phyloP scores from a whole-genome alignment of 92 coral and sea anemone genomes.

The Virgularia gustaviana region DNA sequence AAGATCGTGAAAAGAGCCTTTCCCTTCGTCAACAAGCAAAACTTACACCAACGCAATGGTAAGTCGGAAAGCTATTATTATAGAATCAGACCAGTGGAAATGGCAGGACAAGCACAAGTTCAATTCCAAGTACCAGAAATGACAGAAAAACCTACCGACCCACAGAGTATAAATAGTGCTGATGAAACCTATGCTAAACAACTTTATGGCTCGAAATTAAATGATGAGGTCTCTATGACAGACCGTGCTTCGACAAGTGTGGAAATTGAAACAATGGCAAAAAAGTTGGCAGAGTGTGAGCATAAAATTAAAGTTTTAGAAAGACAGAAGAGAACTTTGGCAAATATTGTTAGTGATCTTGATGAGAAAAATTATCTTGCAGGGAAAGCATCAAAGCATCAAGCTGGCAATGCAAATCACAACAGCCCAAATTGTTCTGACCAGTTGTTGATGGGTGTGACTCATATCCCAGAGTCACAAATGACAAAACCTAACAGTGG shows the following conservation, averaged over 20 bases:
- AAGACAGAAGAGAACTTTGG: slow-evolving; percentile 42
- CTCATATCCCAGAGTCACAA: too few relatives aligned
- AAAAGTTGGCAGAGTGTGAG: background rate
- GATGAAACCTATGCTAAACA: too few relatives aligned
- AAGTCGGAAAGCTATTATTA: slow-evolving; percentile 29
- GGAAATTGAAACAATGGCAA: slow-evolving; percentile 15
- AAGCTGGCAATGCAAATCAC: too few relatives aligned
- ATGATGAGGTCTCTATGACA: too few relatives aligned
- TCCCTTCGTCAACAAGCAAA: slow-evolving; percentile 50
- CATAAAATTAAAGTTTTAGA: slow-evolving; percentile 25
- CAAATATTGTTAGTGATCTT: slow-evolving; percentile 34
- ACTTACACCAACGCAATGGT: slow-evolving; percentile 39
- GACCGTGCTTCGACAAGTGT: slow-evolving; percentile 14
- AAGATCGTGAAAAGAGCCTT: slow-evolving; percentile 43
- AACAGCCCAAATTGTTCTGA: too few relatives aligned
- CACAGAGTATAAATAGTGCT: background rate
- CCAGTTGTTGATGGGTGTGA: too few relatives aligned
- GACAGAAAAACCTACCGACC: background rate
- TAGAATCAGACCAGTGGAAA: slow-evolving; percentile 22
- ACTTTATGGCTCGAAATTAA: too few relatives aligned
- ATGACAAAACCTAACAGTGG: too few relatives aligned
- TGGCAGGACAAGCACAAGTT: background rate
- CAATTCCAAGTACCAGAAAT: background rate
- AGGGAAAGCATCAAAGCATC: too few relatives aligned
- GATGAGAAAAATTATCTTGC: too few relatives aligned